Conservation (phyloP, 2,888 invertebrate species). For the Lapara coniferarum region DNA sequence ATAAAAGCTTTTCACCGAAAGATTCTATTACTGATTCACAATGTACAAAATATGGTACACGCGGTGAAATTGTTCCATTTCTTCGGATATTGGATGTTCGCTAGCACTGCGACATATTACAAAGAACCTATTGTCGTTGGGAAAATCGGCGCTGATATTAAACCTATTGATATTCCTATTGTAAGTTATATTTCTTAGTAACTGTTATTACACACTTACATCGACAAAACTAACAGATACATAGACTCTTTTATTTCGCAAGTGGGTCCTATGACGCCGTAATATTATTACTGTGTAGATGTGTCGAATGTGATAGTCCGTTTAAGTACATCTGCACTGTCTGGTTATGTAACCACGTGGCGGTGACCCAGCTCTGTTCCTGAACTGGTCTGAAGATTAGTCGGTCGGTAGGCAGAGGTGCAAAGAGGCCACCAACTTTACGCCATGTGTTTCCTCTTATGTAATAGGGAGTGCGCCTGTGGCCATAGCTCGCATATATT, state of each 20-base stretch:
- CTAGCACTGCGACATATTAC: not conserved
- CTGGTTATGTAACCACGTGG: too few species aligned
- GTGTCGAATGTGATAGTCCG: too few species aligned
- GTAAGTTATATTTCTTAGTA: not conserved
- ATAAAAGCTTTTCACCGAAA: not conserved
- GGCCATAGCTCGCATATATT: too few species aligned
- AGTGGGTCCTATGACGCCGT: too few species aligned
- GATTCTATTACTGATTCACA: conserved; percentile 7
- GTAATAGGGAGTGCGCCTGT: too few species aligned
- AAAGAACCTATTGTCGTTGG: not conserved
- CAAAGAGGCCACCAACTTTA: too few species aligned
- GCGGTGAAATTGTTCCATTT: not conserved
- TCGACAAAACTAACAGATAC: not conserved
- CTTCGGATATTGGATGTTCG: not conserved
- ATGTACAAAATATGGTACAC: not conserved
- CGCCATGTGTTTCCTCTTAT: too few species aligned
- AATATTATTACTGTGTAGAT: too few species aligned
- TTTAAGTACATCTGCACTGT: too few species aligned
- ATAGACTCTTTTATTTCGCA: not conserved
- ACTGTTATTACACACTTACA: not conserved
- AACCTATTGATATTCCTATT: conserved; percentile 13
- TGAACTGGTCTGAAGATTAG: too few species aligned
- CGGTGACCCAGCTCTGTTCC: too few species aligned
- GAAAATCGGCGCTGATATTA: conserved; percentile 8
- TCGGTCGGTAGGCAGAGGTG: too few species aligned